Evolutionary conservation across 2,888 invertebrate species (phyloP), one percentile per base, ranked within the genome.

Genomic region (Drosophila recens): DNA sequence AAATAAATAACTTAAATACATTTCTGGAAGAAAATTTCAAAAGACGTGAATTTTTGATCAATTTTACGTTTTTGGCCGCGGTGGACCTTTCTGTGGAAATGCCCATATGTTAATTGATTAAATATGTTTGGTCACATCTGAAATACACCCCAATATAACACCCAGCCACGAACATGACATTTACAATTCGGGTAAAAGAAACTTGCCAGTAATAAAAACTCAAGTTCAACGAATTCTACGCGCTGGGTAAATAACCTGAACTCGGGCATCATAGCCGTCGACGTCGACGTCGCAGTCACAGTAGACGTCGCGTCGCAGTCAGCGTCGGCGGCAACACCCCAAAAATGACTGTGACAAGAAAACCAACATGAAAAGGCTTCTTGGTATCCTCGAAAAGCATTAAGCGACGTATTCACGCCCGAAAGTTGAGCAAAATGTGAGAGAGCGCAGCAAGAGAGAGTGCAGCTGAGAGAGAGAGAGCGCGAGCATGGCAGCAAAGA

Each of bases 171-270:
- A 54, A 54, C 46, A 51, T 51, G 62, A 59, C 63, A 53, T 27
- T 49, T 63, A 70, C 66, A 49, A 38, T 53, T 49, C 9, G 48
- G 48, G 56, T 48, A 62, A 56, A 61, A 68, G 69, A 72, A 78
- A 68, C 61, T 73, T 72, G 79, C 69, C 40, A 72, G 72, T 73
- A 57, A 75, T 73, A 78, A 69, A 78, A 85, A 77, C 80, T 79
- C 75, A 84, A 83, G 84, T 84, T 84, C 84, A 86, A 86, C 75
- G 87, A 73, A 81, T 84, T 83, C 79, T 67, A 70, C 59, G 65
- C 59, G 70, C 65, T 85, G 81, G 84, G 87, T 86, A 84, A 84
- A 86, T 75, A 84, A 86, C 84, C 87, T 81, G 67, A 72, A 49
- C 67, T 75, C 74, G 74, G 66, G 51, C 72, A 42, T 45, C 63